phyloP scores from a whole-genome alignment of 2,888 invertebrate species.

The Pseudococcus longispinus region DNA sequence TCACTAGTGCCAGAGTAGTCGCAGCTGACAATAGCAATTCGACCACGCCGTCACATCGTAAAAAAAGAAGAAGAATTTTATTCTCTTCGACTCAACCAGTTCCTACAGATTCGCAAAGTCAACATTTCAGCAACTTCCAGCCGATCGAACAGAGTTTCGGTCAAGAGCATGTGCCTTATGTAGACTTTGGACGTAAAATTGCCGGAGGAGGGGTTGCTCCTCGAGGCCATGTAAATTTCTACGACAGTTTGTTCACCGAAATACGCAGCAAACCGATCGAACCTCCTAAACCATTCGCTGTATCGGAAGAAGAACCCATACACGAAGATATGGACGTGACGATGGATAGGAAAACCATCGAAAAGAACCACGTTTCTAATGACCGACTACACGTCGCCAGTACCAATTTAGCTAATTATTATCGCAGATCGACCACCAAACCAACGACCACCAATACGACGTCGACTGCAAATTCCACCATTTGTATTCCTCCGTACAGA shows the following conservation, averaged over 20 bases:
- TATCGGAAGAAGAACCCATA: neutral
- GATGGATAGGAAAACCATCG: constrained; percentile 28
- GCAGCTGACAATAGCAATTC: neutral
- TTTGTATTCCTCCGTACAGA: neutral
- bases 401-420: constrained; percentile 29
- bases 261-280: constrained; percentile 2
- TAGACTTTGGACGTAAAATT: constrained; percentile 21
- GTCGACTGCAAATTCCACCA: neutral
- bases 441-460: neutral
- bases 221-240: neutral
- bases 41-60: constrained; percentile 42
- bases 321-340: constrained; percentile 49
- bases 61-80: constrained; percentile 44
- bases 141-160: neutral
- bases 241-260: neutral
- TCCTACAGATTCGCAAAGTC: neutral
- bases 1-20: neutral
- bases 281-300: neutral
- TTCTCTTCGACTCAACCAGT: constrained; percentile 14
- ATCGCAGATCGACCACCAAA: neutral
- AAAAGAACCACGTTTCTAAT: constrained; percentile 20
- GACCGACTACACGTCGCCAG: neutral
- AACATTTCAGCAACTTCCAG: neutral
- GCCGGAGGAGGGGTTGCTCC: neutral
- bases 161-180: neutral